Evolutionary conservation across 2,113 vertebrate species (phyloP).

Genomic region (Haemorhous mexicanus): DNA sequence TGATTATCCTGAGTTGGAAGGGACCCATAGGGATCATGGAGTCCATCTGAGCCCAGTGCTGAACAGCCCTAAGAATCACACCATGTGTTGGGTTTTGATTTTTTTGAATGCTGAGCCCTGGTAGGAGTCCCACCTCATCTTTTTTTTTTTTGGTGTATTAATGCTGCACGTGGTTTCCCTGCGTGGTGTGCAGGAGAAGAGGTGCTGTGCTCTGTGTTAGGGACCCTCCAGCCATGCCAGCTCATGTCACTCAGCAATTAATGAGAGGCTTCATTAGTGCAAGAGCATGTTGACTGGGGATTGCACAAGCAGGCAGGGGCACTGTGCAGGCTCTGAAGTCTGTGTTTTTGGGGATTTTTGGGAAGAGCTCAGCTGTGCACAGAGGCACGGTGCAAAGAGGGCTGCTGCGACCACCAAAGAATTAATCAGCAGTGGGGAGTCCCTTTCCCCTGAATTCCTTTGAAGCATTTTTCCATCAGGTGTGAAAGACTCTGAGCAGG

Average conservation of each 20-base stretch:
- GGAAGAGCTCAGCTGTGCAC: not conserved
- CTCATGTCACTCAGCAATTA: not conserved
- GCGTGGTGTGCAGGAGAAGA: rapidly evolving
- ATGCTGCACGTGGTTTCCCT: rapidly evolving
- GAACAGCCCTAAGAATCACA: not conserved
- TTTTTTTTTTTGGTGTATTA: not conserved
- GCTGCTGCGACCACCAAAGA: not conserved
- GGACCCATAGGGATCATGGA: no score
- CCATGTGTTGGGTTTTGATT: not conserved
- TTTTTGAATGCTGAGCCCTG: not conserved
- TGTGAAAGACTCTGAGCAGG: not conserved
- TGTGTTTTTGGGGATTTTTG: not conserved
- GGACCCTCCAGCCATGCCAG: not conserved
- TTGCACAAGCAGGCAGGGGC: not conserved
- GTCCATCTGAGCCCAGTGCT: rapidly evolving
- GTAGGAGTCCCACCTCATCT: not conserved
- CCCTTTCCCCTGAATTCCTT: not conserved
- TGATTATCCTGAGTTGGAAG: not conserved
- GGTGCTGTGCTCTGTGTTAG: not conserved
- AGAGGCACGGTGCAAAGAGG: not conserved
- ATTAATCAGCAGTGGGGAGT: rapidly evolving
- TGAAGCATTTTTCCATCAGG: not conserved
- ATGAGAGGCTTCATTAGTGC: not conserved
- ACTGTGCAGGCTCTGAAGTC: not conserved
- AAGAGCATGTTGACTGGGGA: not conserved